Percentiles rank a stretch among this genome's conserved stretches.
Evolutionary conservation across 2,888 invertebrate species (phyloP).

Genomic region (Opisthograptis luteolata): DNA sequence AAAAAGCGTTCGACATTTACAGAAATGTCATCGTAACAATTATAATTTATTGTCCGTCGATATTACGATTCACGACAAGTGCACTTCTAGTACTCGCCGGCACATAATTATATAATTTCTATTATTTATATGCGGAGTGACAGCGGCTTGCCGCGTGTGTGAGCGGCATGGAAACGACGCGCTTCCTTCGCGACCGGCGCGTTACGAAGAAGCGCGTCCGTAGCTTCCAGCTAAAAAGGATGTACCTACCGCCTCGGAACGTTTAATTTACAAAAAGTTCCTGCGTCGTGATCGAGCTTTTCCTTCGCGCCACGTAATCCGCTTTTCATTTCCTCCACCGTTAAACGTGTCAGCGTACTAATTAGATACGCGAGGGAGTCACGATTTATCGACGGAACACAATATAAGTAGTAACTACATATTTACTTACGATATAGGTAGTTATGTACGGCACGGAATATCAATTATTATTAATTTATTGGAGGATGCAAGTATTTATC

Average conservation of each 20-base stretch:
- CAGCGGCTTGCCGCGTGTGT: too few species aligned
- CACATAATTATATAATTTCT: conserved; percentile 82
- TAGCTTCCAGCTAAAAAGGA: conserved; percentile 75
- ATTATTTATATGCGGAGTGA: conserved; percentile 81
- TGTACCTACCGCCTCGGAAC: conserved; percentile 62
- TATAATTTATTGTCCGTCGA: conserved; percentile 61
- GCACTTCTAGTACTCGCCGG: conserved; percentile 62
- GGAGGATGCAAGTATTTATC: conserved; percentile 30
- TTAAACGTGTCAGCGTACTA: conserved; percentile 72
- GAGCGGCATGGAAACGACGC: conserved; percentile 64
- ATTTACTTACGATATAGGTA: conserved; percentile 31
- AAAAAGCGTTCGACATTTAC: conserved; percentile 71
- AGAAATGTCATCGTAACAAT: conserved; percentile 66
- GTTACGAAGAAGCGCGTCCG: conserved; percentile 60
- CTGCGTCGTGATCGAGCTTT: conserved; percentile 67
- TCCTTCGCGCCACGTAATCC: conserved; percentile 59
- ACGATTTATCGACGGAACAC: conserved; percentile 54
- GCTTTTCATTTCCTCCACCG: conserved; percentile 69
- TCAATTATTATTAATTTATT: conserved; percentile 37
- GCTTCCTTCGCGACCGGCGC: conserved; percentile 65
- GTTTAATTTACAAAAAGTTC: conserved; percentile 75
- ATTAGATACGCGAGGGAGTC: conserved; percentile 60
- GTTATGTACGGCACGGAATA: conserved; percentile 24
- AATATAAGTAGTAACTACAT: conserved; percentile 33
- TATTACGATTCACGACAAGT: conserved; percentile 73